Base-by-base conservation (phyloP, 1,140 invertebrate genomes). In the Eulimnadia texana region DNA sequence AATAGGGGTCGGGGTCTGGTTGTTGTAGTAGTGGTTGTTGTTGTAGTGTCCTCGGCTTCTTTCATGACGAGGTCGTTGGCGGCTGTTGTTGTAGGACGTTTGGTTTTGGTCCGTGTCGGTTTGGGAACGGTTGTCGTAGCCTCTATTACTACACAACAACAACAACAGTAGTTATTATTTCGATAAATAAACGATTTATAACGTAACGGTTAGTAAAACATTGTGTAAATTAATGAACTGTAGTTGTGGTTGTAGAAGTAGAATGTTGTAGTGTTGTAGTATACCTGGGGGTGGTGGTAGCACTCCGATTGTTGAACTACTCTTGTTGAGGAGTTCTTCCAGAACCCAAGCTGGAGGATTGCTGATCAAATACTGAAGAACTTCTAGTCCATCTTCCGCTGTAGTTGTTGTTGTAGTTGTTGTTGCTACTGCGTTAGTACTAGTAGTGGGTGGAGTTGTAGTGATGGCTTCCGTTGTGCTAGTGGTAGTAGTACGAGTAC, bases 1-100 rank as follows among this genome's bases (percentile, higher is more conserved):
- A 68, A 65, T 3, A 49, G 50, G 16, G 19, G 27, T 24, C n/a
- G 49, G 3, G 65, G 50, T 66, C 61, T 64, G 13, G 60, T 57
- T 3, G 54, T 61, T 57, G 60, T 61, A 58, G 51, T 61, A n/a
- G 50, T 61, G 22, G 60, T 61, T 2, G 24, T 56, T 27, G 64
- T 65, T 1, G 52, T 66, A n/a, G 24, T 51, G 9, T 47, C 20
- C 11, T 55, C 27, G 2, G 49, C 24, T 20, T 28, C 52, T 49
- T 53, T 28, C 54, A 16, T n/a, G 16, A 24, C 52, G 13, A 54
- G n/a, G n/a, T n/a, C n/a, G n/a, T n/a, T 63, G 0, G 58, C 59
- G 1, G 59, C 64, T 1, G 66, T 64, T 0, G 54, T 65, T 0
- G 55, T 50, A 27, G 29, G 57, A 3, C 52, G 57, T 13, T 52